These are phyloP conservation scores for Leptoclinus maculatus DNA, from an alignment of 2,797 vertebrate species.

Conservation along the genomic window DNA sequence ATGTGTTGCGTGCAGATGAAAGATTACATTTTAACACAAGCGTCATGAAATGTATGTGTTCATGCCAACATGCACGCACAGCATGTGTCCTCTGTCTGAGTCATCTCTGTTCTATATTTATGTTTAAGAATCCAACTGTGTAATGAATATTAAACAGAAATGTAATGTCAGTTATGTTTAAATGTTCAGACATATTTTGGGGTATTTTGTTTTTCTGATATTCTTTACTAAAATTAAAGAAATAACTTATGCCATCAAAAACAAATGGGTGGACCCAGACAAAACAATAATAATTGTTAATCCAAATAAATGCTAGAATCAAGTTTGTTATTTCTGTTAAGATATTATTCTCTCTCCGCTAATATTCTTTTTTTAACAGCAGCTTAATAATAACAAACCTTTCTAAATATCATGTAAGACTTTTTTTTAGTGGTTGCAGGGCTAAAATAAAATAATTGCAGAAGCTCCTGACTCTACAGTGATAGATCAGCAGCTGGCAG, in stretches of 20 bases:
- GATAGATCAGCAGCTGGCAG: not conserved
- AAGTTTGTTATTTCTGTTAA: not conserved
- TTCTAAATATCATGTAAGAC: not conserved
- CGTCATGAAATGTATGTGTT: slow-evolving; percentile 4
- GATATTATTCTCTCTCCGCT: not conserved
- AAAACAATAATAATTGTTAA: not conserved
- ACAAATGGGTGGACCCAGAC: not conserved
- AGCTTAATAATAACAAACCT: not conserved
- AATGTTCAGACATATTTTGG: not conserved
- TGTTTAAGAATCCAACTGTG: not conserved
- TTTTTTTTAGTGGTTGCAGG: not conserved
- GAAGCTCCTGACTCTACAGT: not conserved
- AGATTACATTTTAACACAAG: slow-evolving; percentile 1
- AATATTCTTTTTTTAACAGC: not conserved
- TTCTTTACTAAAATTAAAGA: not conserved
- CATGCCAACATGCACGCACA: slow-evolving; percentile 8
- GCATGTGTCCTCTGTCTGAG: slow-evolving; percentile 3
- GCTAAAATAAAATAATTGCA: slow-evolving; percentile 1
- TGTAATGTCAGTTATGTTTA: not conserved
- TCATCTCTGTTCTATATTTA: not conserved
- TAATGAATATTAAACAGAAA: not conserved
- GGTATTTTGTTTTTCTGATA: not conserved
- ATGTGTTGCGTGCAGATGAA: slow-evolving; percentile 33
- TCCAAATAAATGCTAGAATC: not conserved
- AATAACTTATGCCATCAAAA: not conserved